Percentiles rank a stretch among this genome's conserved stretches.
Conservation (phyloP, 1,140 invertebrate species). For the Scaptomyza pallida region DNA sequence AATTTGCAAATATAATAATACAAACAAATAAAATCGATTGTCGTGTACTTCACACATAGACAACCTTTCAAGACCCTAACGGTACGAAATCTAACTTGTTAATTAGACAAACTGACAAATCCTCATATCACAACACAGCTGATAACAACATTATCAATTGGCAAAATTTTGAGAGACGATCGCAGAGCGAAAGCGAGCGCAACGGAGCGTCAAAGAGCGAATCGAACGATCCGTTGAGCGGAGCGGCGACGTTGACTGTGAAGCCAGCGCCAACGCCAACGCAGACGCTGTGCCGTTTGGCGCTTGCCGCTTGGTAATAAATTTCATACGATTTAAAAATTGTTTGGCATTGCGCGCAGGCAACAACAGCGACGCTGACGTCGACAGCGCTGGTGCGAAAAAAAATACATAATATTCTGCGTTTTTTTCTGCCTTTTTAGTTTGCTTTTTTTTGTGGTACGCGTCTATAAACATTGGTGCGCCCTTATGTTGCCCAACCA, state of each 20-base stretch:
- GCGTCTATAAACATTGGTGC: constrained; percentile 70
- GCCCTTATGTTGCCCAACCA: constrained; percentile 72
- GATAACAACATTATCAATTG: constrained; percentile 42
- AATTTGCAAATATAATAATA: constrained; percentile 25
- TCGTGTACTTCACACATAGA: constrained; percentile 36
- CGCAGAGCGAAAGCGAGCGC: constrained; percentile 49
- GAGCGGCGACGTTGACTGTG: background rate
- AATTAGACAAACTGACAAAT: constrained; percentile 8
- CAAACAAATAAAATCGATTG: no score
- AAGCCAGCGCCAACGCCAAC: background rate
- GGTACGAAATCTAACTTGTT: background rate
- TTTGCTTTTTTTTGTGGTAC: constrained; percentile 23
- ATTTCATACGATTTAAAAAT: constrained; percentile 72
- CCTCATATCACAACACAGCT: background rate
- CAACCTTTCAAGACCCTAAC: constrained; percentile 5
- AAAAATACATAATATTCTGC: background rate
- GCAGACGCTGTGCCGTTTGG: background rate
- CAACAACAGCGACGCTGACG: constrained; percentile 42
- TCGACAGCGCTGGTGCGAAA: constrained; percentile 60
- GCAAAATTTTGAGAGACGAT: constrained; percentile 28
- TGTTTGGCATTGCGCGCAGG: constrained; percentile 72
- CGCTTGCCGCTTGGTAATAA: constrained; percentile 47
- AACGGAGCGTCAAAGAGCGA: constrained; percentile 42
- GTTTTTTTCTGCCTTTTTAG: background rate
- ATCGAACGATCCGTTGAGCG: constrained; percentile 26